These are phyloP conservation scores for Callosobruchus maculatus DNA, from an alignment of 2,888 invertebrate genomes.

Conservation along the genomic window DNA sequence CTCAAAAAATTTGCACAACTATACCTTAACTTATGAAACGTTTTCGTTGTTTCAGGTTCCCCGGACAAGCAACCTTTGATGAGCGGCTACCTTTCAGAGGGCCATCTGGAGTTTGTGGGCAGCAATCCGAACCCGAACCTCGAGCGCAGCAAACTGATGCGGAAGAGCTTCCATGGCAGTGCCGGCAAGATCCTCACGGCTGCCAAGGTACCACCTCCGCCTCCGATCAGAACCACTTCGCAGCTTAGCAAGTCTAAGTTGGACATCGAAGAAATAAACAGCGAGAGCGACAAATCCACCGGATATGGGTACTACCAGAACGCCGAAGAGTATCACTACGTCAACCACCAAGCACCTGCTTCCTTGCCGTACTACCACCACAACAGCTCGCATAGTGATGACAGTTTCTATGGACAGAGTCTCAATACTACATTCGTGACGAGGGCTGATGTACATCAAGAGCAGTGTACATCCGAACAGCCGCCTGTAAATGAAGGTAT, in stretches of 20 bases:
- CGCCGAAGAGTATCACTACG: constrained; percentile 42
- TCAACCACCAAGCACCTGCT: constrained; percentile 27
- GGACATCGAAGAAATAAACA: constrained; percentile 52
- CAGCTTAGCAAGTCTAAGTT: constrained; percentile 72
- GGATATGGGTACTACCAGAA: constrained; percentile 25
- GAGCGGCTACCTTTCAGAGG: constrained; percentile 83
- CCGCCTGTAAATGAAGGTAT: constrained; percentile 48
- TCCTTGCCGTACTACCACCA: constrained; percentile 36
- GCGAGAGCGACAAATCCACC: constrained; percentile 50
- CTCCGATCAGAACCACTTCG: constrained; percentile 82
- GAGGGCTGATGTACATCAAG: constrained; percentile 81
- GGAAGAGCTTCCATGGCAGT: constrained; percentile 85
- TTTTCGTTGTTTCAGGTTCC: constrained; percentile 11
- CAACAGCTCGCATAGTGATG: constrained; percentile 27
- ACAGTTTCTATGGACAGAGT: constrained; percentile 24
- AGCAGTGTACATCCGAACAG: constrained; percentile 64
- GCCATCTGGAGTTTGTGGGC: constrained; percentile 74
- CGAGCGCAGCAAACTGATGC: constrained; percentile 82
- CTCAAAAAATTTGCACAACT: too few relatives aligned
- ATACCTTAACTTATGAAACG: neutral
- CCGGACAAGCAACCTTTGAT: constrained; percentile 54
- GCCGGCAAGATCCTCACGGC: constrained; percentile 76
- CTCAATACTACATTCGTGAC: constrained; percentile 60
- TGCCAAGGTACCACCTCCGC: constrained; percentile 82
- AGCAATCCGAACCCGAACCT: constrained; percentile 72